Conservation (phyloP, 2,797 vertebrate genomes). For the Girardinus metallicus region DNA sequence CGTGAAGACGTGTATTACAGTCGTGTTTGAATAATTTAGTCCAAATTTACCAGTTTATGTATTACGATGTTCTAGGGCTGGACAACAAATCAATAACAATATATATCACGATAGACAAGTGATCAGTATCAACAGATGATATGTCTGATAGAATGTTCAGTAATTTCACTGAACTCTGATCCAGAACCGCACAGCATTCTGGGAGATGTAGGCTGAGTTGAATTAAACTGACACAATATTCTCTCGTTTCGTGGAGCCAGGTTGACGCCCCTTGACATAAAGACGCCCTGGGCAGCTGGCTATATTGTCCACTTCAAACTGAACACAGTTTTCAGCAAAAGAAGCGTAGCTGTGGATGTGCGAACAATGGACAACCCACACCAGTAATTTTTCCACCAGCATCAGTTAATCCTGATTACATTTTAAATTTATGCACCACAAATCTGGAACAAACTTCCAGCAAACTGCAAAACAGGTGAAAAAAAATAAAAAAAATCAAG, state of each 20-base stretch:
- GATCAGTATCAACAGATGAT: too few species aligned
- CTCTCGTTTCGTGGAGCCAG: not conserved
- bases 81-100: too few species aligned
- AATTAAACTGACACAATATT: not conserved
- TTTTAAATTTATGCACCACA: not conserved
- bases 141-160: too few species aligned
- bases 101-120: too few species aligned
- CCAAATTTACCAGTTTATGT: not conserved
- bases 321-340: not conserved
- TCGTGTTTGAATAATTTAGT: not conserved
- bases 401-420: conserved; percentile 14
- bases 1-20: not conserved
- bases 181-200: too few species aligned
- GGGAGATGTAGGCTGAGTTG: too few species aligned
- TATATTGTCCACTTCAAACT: not conserved
- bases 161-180: too few species aligned
- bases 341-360: not conserved
- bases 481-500: too few species aligned
- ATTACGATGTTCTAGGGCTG: too few species aligned
- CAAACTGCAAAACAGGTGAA: too few species aligned
- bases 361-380: not conserved
- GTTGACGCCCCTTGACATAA: not conserved
- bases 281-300: not conserved
- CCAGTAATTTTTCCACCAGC: conserved; percentile 4
- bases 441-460: too few species aligned